phyloP scores from a whole-genome alignment of 2,797 vertebrate genomes.

The Microcaecilia unicolor region DNA sequence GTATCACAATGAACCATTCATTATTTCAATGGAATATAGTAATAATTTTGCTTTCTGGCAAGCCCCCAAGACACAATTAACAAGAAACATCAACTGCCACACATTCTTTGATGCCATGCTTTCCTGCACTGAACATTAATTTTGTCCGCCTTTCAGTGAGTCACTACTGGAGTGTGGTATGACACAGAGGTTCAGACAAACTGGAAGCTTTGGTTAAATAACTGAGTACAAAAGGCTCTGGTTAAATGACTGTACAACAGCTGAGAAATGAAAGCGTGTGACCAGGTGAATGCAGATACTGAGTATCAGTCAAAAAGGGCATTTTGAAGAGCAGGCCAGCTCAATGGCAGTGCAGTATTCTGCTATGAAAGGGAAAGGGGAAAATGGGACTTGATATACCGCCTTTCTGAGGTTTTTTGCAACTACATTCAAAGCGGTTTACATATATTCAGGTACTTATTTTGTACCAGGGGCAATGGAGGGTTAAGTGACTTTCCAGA shows the following conservation, averaged over 20 bases:
- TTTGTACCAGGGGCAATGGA: too few species aligned
- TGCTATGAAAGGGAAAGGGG: too few species aligned
- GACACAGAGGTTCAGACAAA: conserved; percentile 10
- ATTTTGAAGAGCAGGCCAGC: too few species aligned
- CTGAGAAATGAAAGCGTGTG: background rate
- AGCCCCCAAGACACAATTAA: conserved; percentile 40
- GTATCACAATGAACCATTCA: conserved; percentile 28
- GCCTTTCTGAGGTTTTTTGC: too few species aligned
- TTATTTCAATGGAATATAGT: conserved; percentile 26
- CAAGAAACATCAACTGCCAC: conserved; percentile 58
- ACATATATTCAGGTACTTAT: too few species aligned
- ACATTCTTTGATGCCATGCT: conserved; percentile 52
- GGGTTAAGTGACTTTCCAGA: too few species aligned
- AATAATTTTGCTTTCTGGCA: conserved; percentile 25
- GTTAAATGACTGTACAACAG: background rate
- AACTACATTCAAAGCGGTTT: too few species aligned
- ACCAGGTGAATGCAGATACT: conserved; percentile 9
- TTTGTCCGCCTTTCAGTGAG: conserved; percentile 5
- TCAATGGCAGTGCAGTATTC: too few species aligned
- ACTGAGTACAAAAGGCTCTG: conserved; percentile 1
- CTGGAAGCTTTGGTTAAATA: background rate
- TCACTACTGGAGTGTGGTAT: conserved; percentile 3
- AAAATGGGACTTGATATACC: too few species aligned
- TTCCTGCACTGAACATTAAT: conserved; percentile 19
- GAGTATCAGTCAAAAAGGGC: background rate